phyloP scores from a whole-genome alignment of 2,888 invertebrate species.

The Eupithecia dodoneata region DNA sequence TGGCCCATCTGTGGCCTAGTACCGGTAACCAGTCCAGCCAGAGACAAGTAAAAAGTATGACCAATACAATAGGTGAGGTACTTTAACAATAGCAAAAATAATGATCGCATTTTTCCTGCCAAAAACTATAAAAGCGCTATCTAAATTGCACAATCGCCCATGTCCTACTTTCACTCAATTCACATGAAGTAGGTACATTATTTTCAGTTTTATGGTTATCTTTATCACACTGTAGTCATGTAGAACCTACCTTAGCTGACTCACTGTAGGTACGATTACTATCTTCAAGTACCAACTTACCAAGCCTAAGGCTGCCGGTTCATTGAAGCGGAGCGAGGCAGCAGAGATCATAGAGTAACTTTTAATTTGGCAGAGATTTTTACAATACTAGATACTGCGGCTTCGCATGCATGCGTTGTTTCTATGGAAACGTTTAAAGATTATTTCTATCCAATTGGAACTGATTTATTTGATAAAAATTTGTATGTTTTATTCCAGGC shows the following conservation, averaged over 20 bases:
- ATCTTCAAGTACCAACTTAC: conserved; percentile 22
- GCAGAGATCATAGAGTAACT: no score
- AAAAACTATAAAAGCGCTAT: conserved; percentile 1
- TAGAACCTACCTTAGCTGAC: not conserved
- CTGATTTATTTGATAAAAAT: no score
- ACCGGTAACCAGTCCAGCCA: no score
- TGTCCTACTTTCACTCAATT: conserved; percentile 21
- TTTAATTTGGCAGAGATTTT: no score
- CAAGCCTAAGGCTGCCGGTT: not conserved
- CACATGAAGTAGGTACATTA: conserved; percentile 6
- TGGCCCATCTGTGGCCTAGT: no score
- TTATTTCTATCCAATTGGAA: no score
- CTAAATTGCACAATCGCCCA: conserved; percentile 21
- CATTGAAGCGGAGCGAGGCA: no score
- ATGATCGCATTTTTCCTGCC: not conserved
- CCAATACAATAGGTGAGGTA: not conserved
- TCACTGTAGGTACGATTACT: conserved; percentile 14
- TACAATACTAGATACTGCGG: no score
- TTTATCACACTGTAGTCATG: not conserved
- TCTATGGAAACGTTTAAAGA: no score
- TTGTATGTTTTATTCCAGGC: no score
- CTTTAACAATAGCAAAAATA: not conserved
- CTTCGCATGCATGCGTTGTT: no score
- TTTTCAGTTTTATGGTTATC: conserved; percentile 25
- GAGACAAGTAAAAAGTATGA: no score